These are phyloP conservation scores for Aricia artaxerxes DNA, from an alignment of 2,888 invertebrate species.

Conservation along the genomic window DNA sequence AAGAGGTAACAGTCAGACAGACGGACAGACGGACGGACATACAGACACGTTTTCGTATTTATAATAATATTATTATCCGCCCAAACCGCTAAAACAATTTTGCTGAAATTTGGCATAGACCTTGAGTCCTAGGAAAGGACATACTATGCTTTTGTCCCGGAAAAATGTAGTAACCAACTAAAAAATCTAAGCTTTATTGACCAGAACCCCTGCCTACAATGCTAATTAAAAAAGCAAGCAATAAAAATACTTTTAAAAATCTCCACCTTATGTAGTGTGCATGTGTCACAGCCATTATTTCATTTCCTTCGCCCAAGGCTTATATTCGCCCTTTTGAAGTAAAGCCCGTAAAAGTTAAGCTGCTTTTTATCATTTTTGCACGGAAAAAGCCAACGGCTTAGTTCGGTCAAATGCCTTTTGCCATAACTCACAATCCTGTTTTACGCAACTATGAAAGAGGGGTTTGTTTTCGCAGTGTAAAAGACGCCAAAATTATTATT, in stretches of 20 bases:
- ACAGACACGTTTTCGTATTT: no score
- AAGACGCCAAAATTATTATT: not conserved
- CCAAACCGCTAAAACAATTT: no score
- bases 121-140: no score
- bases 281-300: slow-evolving; percentile 12
- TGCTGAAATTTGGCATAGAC: no score
- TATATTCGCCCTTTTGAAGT: slow-evolving; percentile 19
- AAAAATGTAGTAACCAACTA: not conserved
- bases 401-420: slow-evolving; percentile 8
- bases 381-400: not conserved
- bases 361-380: slow-evolving; percentile 14
- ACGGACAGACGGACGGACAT: no score
- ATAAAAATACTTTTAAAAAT: slow-evolving; percentile 1
- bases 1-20: no score
- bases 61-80: no score
- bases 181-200: not conserved
- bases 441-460: not conserved
- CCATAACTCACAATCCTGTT: not conserved
- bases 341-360: slow-evolving; percentile 6
- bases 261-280: not conserved
- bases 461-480: not conserved
- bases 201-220: not conserved
- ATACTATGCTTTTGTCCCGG: no score
- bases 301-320: slow-evolving; percentile 12
- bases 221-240: not conserved